Evolutionary conservation across 2,797 vertebrate species (phyloP).

Genomic region (Anguilla obscura): DNA sequence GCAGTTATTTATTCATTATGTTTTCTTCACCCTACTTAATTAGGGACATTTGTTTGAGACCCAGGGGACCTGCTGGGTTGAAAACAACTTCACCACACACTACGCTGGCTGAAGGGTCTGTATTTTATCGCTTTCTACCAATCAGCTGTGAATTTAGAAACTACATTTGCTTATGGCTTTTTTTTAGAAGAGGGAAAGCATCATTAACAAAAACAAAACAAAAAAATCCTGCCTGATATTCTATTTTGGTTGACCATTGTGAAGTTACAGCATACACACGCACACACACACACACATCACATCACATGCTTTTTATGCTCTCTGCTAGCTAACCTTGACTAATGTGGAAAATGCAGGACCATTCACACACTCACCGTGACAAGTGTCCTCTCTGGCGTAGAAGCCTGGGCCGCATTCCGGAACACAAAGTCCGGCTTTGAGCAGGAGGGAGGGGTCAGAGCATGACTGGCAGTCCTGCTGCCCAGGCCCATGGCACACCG

Average conservation of each 20-base stretch:
- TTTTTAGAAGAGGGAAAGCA: slow-evolving; percentile 34
- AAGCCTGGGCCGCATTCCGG: slow-evolving; percentile 73
- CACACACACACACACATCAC: not conserved
- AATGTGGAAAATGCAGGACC: not conserved
- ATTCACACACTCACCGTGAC: slow-evolving; percentile 71
- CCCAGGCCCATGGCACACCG: slow-evolving; percentile 72
- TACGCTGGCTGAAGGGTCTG: not conserved
- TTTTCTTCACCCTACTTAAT: slow-evolving; percentile 18
- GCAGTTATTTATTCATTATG: not conserved
- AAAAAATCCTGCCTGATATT: not conserved
- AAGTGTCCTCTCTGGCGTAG: slow-evolving; percentile 73
- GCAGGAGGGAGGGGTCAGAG: slow-evolving; percentile 64
- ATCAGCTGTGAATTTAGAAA: slow-evolving; percentile 49
- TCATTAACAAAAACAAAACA: slow-evolving; percentile 37
- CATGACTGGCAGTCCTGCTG: slow-evolving; percentile 79
- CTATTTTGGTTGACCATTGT: not conserved
- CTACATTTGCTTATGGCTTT: slow-evolving; percentile 55
- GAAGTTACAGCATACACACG: not conserved
- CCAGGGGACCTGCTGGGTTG: not conserved
- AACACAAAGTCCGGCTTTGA: slow-evolving; percentile 76
- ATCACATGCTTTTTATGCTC: not conserved
- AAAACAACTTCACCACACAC: not conserved
- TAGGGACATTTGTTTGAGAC: not conserved
- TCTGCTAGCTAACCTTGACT: not conserved
- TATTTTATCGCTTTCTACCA: not conserved